Percentiles rank a stretch among this genome's conserved stretches.
Evolutionary conservation across 1,140 invertebrate genomes (phyloP).

Genomic region (Drosophila kikkawai): DNA sequence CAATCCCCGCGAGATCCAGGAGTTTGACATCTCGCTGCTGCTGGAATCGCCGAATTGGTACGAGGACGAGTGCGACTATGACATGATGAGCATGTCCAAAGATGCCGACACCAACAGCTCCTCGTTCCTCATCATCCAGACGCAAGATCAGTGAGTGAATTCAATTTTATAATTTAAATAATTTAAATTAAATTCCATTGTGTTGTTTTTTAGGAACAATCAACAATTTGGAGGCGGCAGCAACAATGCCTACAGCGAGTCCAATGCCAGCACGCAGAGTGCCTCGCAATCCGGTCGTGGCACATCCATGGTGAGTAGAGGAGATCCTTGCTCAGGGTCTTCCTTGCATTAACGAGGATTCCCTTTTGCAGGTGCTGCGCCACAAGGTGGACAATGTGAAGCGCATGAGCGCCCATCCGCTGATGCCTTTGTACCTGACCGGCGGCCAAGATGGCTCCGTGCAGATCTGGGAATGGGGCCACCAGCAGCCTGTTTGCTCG

Average conservation of each 20-base stretch:
- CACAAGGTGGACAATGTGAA: slow-evolving; percentile 97
- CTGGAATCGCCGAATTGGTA: slow-evolving; percentile 95
- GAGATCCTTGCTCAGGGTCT: not conserved
- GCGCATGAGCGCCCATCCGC: slow-evolving; percentile 97
- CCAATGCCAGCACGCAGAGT: slow-evolving; percentile 84
- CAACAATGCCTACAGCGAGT: slow-evolving; percentile 56
- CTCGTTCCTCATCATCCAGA: slow-evolving; percentile 97
- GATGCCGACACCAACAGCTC: slow-evolving; percentile 91
- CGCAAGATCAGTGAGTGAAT: slow-evolving; percentile 86
- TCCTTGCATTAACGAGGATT: not conserved
- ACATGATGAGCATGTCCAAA: slow-evolving; percentile 94
- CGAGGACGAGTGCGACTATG: slow-evolving; percentile 98
- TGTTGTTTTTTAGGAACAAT: slow-evolving; percentile 33
- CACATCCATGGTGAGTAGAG: slow-evolving; percentile 93
- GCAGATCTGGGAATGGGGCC: slow-evolving; percentile 99
- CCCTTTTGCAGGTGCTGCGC: slow-evolving; percentile 89
- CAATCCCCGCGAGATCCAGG: slow-evolving; percentile 98
- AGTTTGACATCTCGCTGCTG: slow-evolving; percentile 97
- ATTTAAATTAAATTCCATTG: too few species aligned
- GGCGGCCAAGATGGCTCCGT: slow-evolving; percentile 99
- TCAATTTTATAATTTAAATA: too few species aligned
- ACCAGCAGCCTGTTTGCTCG: slow-evolving; percentile 94
- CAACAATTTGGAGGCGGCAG: slow-evolving; percentile 55
- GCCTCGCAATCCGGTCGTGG: slow-evolving; percentile 94
- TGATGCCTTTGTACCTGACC: slow-evolving; percentile 96